Evolutionary conservation across 2,113 vertebrate species (phyloP).

Genomic region (Channa argus): DNA sequence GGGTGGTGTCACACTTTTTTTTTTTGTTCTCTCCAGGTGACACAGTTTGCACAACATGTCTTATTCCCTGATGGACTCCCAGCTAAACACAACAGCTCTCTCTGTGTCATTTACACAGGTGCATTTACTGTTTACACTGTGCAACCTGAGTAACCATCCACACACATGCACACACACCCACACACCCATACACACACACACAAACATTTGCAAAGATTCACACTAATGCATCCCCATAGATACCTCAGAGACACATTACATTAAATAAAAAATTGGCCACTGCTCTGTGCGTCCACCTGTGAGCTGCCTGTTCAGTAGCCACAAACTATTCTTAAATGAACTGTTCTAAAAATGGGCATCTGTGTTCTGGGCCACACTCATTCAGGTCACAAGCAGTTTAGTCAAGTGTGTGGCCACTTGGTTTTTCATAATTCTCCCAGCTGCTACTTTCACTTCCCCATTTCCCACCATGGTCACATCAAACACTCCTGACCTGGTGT

Average conservation of each 20-base stretch:
- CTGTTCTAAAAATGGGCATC: slow-evolving; percentile 54
- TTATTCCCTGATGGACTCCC: slow-evolving; percentile 68
- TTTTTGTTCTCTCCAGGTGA: slow-evolving; percentile 69
- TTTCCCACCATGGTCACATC: slow-evolving; percentile 52
- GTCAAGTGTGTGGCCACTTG: slow-evolving; percentile 44
- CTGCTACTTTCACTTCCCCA: slow-evolving; percentile 70
- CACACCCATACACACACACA: slow-evolving; percentile 24
- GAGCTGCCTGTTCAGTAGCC: slow-evolving; percentile 53
- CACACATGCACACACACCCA: slow-evolving; percentile 30
- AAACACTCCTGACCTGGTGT: slow-evolving; percentile 59
- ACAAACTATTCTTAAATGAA: slow-evolving; percentile 65
- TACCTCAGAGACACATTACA: not conserved
- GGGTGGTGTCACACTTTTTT: slow-evolving; percentile 40
- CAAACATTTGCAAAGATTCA: slow-evolving; percentile 28
- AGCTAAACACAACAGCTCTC: slow-evolving; percentile 73
- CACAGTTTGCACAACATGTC: slow-evolving; percentile 82
- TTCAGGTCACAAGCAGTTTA: slow-evolving; percentile 59
- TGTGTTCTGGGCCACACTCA: slow-evolving; percentile 66
- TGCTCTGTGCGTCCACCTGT: slow-evolving; percentile 45
- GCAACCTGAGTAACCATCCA: slow-evolving; percentile 76
- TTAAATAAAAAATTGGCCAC: not conserved
- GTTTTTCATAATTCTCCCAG: slow-evolving; percentile 57
- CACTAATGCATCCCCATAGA: slow-evolving; percentile 12
- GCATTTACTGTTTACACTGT: slow-evolving; percentile 78
- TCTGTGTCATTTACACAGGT: slow-evolving; percentile 82